A percentile compares a stretch with the other conserved stretches of the same genome.
Evolutionary conservation across 2,797 vertebrate genomes (phyloP).

Genomic region (Cuculus canorus): DNA sequence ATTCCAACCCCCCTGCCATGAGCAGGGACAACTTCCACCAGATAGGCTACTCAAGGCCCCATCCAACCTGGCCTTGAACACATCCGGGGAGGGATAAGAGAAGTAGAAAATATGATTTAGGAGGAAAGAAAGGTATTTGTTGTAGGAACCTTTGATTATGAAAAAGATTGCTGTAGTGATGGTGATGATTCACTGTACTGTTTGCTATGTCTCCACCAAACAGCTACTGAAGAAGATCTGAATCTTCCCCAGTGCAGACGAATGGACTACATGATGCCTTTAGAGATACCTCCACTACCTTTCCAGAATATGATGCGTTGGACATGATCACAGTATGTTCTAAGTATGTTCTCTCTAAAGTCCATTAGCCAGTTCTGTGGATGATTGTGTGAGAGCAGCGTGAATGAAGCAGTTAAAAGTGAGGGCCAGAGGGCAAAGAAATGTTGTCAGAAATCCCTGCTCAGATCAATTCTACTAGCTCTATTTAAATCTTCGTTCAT

Average conservation of each 20-base stretch:
- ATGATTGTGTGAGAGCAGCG: background rate
- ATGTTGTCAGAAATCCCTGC: background rate
- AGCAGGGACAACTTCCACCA: too few species aligned
- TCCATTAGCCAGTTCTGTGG: background rate
- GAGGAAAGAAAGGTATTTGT: background rate
- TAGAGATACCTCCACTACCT: background rate
- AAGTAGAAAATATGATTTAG: background rate
- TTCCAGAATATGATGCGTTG: accelerated
- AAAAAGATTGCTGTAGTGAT: background rate
- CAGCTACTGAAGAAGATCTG: background rate
- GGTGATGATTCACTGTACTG: background rate
- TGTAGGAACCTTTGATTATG: background rate
- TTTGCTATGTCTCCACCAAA: background rate
- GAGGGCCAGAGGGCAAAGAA: background rate
- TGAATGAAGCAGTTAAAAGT: slow-evolving; percentile 33
- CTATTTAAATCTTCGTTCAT: slow-evolving; percentile 19
- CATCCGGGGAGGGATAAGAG: background rate
- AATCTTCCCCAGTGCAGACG: background rate
- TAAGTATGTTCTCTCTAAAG: background rate
- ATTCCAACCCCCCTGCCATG: too few species aligned
- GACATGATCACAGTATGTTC: background rate
- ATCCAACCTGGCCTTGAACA: too few species aligned
- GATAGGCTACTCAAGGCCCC: too few species aligned
- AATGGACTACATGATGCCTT: background rate
- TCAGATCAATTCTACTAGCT: background rate